Base-by-base conservation (phyloP, 1,140 invertebrate species). In the Drosophila simulans region DNA sequence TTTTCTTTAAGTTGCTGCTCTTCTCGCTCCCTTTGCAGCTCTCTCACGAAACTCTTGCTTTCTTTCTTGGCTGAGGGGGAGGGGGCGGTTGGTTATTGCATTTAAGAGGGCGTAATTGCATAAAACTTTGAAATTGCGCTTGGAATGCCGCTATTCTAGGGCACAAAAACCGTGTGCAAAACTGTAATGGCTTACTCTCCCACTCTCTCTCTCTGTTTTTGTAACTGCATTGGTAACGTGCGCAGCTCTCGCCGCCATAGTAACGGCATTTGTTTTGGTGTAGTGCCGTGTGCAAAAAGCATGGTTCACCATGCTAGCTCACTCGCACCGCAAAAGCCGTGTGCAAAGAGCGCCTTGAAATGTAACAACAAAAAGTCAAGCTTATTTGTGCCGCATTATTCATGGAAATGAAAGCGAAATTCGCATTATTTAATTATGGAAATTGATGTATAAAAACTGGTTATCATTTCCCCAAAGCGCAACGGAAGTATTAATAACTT, bases 221-320 rank as follows among this genome's bases (percentile, higher is more conserved):
- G 39, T 39, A 43, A n/a, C 17, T 65, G 55, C 58, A 66, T n/a
- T 83, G 62, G 83, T 82, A 82, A 37, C 83, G 83, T 82, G 79
- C 59, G 79, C 83, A 88, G 49, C 43, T 22, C 55, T 37, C 48
- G 51, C 54, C 83, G 75, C 83, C 82, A 86, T 86, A 83, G 83
- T 62, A 86, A 86, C 83, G 79, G 76, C 37, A 70, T 89, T 89
- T 89, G 84, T 89, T 89, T 89, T 57, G 72, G 51, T 89, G 42
- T 76, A 7, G 86, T 45, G 82, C 60, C 86, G 86, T 90, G 86
- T 80, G 86, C 86, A 90, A 90, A 48, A 90, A 72, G 12, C 27
- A 48, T 20, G 37, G 37, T 39, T 13, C 4, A 13, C 12, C 57
- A 74, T 20, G 45, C 43, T 52, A 45, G 51, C 53, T 43, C 70